phyloP scores from a whole-genome alignment of 2,888 invertebrate genomes.

The Ochropleura plecta region DNA sequence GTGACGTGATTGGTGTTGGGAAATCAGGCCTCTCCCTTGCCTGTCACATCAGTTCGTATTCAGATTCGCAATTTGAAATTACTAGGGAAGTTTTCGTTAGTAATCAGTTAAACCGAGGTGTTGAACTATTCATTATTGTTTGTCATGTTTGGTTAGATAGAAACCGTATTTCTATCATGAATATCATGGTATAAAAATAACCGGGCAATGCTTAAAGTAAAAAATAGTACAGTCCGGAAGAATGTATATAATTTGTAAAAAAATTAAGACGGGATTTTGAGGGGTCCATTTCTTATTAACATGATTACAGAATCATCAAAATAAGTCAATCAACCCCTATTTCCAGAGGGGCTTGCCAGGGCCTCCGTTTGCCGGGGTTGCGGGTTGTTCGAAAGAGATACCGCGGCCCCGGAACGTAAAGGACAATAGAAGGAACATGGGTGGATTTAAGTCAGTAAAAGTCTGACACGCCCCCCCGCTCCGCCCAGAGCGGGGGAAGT shows the following conservation, averaged over 20 bases:
- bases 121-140: conserved; percentile 37
- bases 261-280: neutral
- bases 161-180: neutral
- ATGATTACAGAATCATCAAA: neutral
- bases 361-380: too few species aligned
- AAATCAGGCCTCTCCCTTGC: conserved; percentile 68
- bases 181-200: neutral
- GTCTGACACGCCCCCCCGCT: too few species aligned
- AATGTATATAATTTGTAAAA: neutral
- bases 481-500: too few species aligned
- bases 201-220: too few species aligned
- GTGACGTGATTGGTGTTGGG: conserved; percentile 50
- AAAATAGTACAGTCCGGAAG: neutral
- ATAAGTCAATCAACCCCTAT: neutral
- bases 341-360: too few species aligned
- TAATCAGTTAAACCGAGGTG: conserved; percentile 50
- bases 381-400: too few species aligned
- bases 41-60: conserved; percentile 71
- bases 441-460: too few species aligned
- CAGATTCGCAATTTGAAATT: conserved; percentile 75
- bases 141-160: conserved; percentile 10
- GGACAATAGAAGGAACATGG: too few species aligned
- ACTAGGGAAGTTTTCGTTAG: conserved; percentile 64
- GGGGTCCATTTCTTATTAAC: neutral
- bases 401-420: too few species aligned